Percentiles rank a stretch among this genome's conserved stretches.
Evolutionary conservation across 2,113 vertebrate genomes (phyloP).

Genomic region (Vireo altiloquus): DNA sequence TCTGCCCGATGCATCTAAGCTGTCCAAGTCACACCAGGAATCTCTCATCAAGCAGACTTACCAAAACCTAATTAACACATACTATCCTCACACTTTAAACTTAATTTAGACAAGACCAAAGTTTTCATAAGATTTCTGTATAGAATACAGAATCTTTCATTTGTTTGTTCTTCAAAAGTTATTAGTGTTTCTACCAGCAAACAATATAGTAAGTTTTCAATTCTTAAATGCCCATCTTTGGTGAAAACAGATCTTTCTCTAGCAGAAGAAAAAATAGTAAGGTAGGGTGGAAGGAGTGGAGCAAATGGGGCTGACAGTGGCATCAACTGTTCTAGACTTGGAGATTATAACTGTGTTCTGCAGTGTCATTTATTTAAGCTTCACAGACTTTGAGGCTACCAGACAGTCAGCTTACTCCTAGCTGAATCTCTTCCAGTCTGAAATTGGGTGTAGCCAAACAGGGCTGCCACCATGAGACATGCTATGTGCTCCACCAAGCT

Average conservation of each 20-base stretch:
- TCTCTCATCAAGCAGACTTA: not conserved
- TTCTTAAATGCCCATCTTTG: not conserved
- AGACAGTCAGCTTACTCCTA: not conserved
- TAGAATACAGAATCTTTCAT: not conserved
- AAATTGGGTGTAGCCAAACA: not conserved
- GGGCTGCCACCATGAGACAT: not conserved
- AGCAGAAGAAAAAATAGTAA: not conserved
- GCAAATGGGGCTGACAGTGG: not conserved
- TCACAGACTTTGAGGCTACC: not conserved
- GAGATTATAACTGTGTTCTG: not conserved
- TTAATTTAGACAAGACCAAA: not conserved
- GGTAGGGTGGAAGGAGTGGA: not conserved
- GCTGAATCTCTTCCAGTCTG: not conserved
- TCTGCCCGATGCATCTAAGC: not conserved
- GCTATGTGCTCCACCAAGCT: not conserved
- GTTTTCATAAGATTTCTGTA: fast-evolving
- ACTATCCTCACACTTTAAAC: not conserved
- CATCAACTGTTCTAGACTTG: not conserved
- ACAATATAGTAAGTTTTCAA: not conserved
- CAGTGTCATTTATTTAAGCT: not conserved
- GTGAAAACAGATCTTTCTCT: not conserved
- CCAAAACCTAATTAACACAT: not conserved
- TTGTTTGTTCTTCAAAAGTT: not conserved
- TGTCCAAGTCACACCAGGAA: not conserved
- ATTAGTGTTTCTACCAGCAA: not conserved